Percentiles rank a stretch among this genome's conserved stretches.
Evolutionary conservation across 92 coral and sea anemone species (phyloP).

Genomic region (Heteractis magnifica): DNA sequence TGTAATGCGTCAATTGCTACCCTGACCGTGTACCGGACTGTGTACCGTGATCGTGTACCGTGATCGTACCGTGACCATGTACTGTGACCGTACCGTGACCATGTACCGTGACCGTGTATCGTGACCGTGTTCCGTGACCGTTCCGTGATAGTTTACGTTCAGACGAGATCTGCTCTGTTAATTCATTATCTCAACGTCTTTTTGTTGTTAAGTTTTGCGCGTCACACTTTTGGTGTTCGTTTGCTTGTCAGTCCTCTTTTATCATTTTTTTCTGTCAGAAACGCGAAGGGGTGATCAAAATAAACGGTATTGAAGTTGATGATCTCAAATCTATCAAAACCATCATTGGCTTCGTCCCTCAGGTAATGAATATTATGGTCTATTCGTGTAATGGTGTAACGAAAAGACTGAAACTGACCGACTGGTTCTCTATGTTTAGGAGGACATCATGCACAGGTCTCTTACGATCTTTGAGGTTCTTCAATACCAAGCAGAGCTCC

Average conservation of each 20-base stretch:
- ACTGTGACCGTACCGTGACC: no score
- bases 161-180: no score
- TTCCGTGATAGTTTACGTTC: no score
- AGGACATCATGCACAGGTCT: conserved; percentile 89
- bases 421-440: conserved; percentile 31
- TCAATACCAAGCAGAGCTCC: conserved; percentile 74
- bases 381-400: no score
- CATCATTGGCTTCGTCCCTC: conserved; percentile 88
- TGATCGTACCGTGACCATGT: no score
- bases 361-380: conserved; percentile 45
- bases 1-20: no score
- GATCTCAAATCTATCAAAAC: conserved; percentile 70
- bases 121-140: no score
- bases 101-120: no score
- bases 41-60: no score
- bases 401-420: no score
- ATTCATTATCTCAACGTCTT: no score
- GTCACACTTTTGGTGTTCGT: not conserved
- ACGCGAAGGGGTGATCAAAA: conserved; percentile 66
- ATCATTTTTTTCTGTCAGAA: conserved; percentile 32
- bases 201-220: not conserved
- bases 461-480: conserved; percentile 73
- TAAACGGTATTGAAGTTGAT: conserved; percentile 59
- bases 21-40: no score
- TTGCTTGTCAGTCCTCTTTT: not conserved